Percentiles rank a stretch among this genome's conserved stretches.
These are phyloP conservation scores for Psephotus haematonotus DNA, from an alignment of 2,113 vertebrate genomes.

Conservation along the genomic window DNA sequence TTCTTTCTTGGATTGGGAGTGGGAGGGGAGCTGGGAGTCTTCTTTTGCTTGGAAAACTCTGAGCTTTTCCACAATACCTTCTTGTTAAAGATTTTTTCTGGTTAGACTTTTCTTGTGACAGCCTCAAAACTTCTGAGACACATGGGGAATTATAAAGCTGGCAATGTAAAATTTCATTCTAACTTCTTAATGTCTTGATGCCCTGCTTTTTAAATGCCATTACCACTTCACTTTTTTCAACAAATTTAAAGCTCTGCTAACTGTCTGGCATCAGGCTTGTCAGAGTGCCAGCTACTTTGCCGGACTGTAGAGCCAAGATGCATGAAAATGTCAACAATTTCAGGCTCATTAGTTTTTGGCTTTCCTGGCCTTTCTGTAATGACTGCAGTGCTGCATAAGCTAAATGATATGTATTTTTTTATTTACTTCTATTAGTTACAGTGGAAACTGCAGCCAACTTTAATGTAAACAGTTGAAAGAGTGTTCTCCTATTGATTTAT, in stretches of 20 bases:
- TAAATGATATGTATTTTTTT: neutral
- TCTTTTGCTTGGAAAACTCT: neutral
- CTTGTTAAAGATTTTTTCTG: neutral
- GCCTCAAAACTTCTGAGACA: neutral
- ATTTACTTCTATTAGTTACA: constrained; percentile 33
- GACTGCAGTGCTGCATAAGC: neutral
- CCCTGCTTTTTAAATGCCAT: neutral
- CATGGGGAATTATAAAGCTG: neutral
- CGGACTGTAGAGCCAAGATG: constrained; percentile 11
- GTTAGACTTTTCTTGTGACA: neutral
- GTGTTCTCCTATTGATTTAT: constrained; percentile 22
- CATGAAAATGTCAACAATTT: constrained; percentile 45
- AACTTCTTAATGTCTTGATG: neutral
- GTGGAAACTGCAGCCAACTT: neutral
- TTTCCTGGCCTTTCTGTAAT: constrained; percentile 44
- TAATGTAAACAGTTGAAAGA: neutral
- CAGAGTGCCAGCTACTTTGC: constrained; percentile 21
- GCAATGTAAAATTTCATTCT: neutral
- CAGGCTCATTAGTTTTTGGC: constrained; percentile 48
- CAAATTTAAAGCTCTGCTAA: constrained; percentile 12
- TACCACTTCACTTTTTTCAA: neutral
- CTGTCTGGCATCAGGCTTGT: constrained; percentile 16
- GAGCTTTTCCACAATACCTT: neutral
- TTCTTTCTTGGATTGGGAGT: neutral
- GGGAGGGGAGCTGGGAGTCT: neutral